Evolutionary conservation across 2,113 vertebrate species (phyloP), one percentile per base, ranked within the genome.

Genomic region (Petroica traversi): DNA sequence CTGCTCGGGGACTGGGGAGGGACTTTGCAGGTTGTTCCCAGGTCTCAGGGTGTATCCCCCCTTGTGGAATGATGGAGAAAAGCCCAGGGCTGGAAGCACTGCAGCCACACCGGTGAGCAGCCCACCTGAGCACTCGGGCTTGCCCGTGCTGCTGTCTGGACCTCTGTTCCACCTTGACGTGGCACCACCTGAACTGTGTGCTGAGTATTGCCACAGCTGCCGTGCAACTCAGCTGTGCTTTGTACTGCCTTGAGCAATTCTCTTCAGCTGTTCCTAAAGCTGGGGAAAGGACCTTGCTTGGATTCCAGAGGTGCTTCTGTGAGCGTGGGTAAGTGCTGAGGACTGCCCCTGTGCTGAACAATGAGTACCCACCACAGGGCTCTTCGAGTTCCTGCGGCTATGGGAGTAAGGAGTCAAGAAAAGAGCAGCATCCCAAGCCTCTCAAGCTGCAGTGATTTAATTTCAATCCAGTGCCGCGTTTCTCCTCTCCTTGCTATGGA

Each of bases 141-240:
- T 49, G 64, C 12, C 40, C 79, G 46, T 46, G 20, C 16, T 43
- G 36, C 67, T 68, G 28, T 59, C 62, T 2, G 2, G 33, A 59
- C 11, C 45, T 55, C 40, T 38, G 36, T 82, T 12, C 19, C 26
- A 33, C 43, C 57, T 64, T 25, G 61, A n/a, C 0, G 0, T 11
- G 40, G 48, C 62, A 40, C 12, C 2, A 0, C 17, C 19, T 16
- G 77, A 68, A 31, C 62, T 10, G 18, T 0, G 1, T 12, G 55
- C 11, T 2, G 0, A 2, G 0, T 8, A 7, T 9, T 28, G 29
- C 38, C 72, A 6, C 2, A 2, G 81, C 84, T 68, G 48, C 69
- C 6, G 4, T 5, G 29, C 29, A 41, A 22, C 7, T 9, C 2
- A 14, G 24, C 61, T 54, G 0, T 15, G 31, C 38, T 69, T 49